A percentile compares a stretch with the other conserved stretches of the same genome.
Evolutionary conservation across 2,113 vertebrate genomes (phyloP).

Genomic region (Silurus meridionalis): DNA sequence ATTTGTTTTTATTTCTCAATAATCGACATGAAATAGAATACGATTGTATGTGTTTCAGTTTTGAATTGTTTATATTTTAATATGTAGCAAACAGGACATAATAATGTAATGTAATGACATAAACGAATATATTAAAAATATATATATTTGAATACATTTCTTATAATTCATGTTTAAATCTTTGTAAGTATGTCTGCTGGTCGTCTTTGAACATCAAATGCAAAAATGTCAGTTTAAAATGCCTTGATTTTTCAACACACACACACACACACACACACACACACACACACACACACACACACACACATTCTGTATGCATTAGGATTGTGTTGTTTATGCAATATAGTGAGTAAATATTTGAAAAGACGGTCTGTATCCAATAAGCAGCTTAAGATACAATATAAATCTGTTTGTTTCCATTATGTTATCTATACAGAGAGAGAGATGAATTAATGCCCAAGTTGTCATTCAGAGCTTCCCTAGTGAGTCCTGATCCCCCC

Average conservation of each 20-base stretch:
- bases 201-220: not conserved
- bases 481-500: not conserved
- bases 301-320: conserved; percentile 37
- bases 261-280: not conserved
- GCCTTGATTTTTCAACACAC: not conserved
- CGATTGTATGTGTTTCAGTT: not conserved
- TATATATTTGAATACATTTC: not conserved
- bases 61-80: not conserved
- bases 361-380: conserved; percentile 48
- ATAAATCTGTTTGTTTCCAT: conserved; percentile 58
- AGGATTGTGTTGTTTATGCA: conserved; percentile 66
- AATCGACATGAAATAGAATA: not conserved
- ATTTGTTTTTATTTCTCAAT: too few relatives aligned
- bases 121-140: too few relatives aligned
- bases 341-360: conserved; percentile 77
- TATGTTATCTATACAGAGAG: conserved; percentile 38
- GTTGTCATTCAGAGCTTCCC: conserved; percentile 47
- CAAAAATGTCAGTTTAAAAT: conserved; percentile 4
- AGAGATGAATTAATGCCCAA: conserved; percentile 38
- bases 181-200: not conserved
- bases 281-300: not conserved
- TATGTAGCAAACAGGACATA: not conserved
- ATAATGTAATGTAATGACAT: too few relatives aligned
- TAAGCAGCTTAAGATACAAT: conserved; percentile 58
- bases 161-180: not conserved